Base-by-base conservation (phyloP, 1,140 invertebrate genomes). In the Drosophila parabipectinata region DNA sequence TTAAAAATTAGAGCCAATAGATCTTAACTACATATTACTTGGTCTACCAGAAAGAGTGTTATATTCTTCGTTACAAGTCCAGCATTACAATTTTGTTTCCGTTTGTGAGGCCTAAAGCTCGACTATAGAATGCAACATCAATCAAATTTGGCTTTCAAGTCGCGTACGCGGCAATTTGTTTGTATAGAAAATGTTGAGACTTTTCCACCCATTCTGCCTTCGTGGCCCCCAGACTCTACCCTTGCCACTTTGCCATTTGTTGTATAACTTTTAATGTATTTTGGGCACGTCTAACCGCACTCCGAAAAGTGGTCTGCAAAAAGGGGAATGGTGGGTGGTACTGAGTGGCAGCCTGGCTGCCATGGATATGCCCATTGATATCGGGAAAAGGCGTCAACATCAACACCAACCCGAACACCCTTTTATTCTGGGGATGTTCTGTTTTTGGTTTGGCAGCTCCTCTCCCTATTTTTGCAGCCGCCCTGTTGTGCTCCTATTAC, bases 121-220 rank as follows among this genome's bases (percentile, higher is more conserved):
- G 56, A 55, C 76, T 67, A 67, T 53, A 55, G 59, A 88, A 85
- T 81, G 82, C 71, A 79, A 88, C 83, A 88, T 88, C 83, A 79
- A 88, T 88, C 83, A 88, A 83, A 88, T 88, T 88, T 88, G 52
- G 83, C 72, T 88, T 88, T 88, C 83, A 83, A 79, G 83, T 88
- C 83, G 83, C 83, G 83, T 88, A 88, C 83, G 76, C 79, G 61
- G 83, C 83, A 88, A 88, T 88, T 88, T 88, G 83, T 88, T 88
- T 88, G 83, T 88, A 83, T 88, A 88, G 79, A 87, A 89, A 88
- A 88, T 79, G 63, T 69, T 78, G 83, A 74, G 80, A 64, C 73
- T 79, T 80, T 74, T 62, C 56, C 39, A 44, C 24, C 56, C 56
- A 39, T 15, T 15, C 57, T 14, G 10, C 14, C 32, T 14, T n/a